Base-by-base conservation (phyloP, 2,797 vertebrate genomes). In the Neosilurus mollespiculum region DNA sequence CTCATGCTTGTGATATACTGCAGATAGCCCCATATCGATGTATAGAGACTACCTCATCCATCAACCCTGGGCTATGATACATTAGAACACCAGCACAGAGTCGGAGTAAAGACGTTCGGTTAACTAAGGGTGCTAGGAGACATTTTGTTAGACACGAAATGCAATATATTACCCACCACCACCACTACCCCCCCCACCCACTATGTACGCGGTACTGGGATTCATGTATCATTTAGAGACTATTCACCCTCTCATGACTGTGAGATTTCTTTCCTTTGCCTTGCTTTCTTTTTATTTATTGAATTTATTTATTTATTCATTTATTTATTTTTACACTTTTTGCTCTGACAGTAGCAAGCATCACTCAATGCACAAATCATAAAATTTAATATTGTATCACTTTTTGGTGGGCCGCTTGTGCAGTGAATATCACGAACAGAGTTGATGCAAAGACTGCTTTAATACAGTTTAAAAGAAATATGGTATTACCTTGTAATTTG, bases 1-100 rank as follows among this genome's bases (percentile, higher is more conserved):
- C 67, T 76, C 22, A 81, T 59, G 67, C 61, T 82, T 70, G 59
- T 65, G 73, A 82, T 79, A 82, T 79, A 82, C 66, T 71, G 16
- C 59, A 73, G 84, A 85, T 82, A 82, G 67, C 37, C 80, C 51
- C 53, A 65, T 78, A 85, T 82, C 81, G 67, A 77, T 51, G 20
- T 81, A 82, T 81, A 54, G 54, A 83, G 81, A 71, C 78, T 20
- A 58, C 71, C 70, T 83, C 81, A 86, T 88, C 83, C 85, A 86
- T 88, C 78, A 86, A 70, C n/a, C 24, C 78, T 56, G 22, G 59
- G 73, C 43, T 75, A 43, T 64, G 78, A 83, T 51, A 71, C 58
- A 77, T 16, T 76, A 83, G 62, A 73, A 61, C 71, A 70, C 14
- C 34, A 83, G 58, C 64, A n/a, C 14, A 53, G 69, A 56, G 53